A percentile compares a stretch with the other conserved stretches of the same genome.
These are phyloP conservation scores for Drosophila bipectinata DNA, from an alignment of 1,140 invertebrate genomes.

Conservation along the genomic window DNA sequence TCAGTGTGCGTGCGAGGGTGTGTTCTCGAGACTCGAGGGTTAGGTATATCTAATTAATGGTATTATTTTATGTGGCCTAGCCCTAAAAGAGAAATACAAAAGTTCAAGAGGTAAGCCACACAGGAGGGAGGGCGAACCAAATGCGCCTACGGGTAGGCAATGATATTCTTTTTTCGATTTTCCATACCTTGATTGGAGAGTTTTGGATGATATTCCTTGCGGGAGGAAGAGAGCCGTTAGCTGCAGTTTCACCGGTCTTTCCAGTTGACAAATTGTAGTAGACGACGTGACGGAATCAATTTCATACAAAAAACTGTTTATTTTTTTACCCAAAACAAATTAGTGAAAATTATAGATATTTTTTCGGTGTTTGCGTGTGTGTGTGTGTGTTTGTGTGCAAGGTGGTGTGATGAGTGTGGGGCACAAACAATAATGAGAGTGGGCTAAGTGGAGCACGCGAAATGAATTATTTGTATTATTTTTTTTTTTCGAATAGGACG, in stretches of 20 bases:
- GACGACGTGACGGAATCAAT: conserved; percentile 79
- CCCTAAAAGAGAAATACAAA: conserved; percentile 41
- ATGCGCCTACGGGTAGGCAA: conserved; percentile 44
- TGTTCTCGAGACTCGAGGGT: conserved; percentile 34
- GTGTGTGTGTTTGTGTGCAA: background rate
- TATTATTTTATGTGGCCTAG: conserved; percentile 74
- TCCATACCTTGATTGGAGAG: conserved; percentile 24
- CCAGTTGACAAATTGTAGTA: conserved; percentile 80
- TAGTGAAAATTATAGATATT: conserved; percentile 52
- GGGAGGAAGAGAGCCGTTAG: conserved; percentile 25
- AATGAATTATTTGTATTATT: conserved; percentile 20
- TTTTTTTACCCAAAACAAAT: conserved; percentile 47
- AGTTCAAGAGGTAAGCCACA: conserved; percentile 8
- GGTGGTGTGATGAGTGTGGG: background rate
- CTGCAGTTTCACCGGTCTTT: conserved; percentile 27
- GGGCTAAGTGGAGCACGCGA: conserved; percentile 6
- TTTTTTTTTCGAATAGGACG: conserved; percentile 45
- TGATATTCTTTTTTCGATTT: conserved; percentile 18
- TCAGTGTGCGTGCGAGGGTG: conserved; percentile 27
- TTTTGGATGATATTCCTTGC: conserved; percentile 21
- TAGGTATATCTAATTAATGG: conserved; percentile 71
- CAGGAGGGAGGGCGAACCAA: conserved; percentile 22
- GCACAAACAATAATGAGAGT: conserved; percentile 11
- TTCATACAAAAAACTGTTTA: conserved; percentile 59
- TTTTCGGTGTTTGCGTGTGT: background rate